Evolutionary conservation across 2,113 vertebrate genomes (phyloP).

Genomic region (Notiomystis cincta): DNA sequence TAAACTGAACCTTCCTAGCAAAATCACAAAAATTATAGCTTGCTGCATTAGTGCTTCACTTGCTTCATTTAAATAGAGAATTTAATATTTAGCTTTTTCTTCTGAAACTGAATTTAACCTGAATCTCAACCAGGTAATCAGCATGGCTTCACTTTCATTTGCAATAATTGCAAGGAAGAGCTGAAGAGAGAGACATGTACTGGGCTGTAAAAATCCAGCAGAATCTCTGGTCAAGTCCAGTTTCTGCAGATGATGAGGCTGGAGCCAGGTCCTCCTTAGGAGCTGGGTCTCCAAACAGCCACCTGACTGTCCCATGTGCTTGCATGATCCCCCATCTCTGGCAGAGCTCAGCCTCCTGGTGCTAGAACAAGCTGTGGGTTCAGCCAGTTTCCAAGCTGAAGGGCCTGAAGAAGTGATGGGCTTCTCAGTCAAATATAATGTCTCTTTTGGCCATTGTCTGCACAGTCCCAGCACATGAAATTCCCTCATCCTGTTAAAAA

Average conservation of each 20-base stretch:
- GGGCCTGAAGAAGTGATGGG: not conserved
- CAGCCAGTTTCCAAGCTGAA: not conserved
- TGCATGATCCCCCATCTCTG: not conserved
- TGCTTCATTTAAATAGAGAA: not conserved
- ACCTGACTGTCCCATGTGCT: fast-evolving
- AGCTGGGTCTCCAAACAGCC: not conserved
- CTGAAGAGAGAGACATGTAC: not conserved
- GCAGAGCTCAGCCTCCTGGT: not conserved
- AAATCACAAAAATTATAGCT: not conserved
- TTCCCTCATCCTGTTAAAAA: not conserved
- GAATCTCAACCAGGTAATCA: not conserved
- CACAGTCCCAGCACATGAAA: not conserved
- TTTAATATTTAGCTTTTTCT: not conserved
- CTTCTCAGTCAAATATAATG: not conserved
- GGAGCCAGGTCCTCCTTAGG: not conserved
- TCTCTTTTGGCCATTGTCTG: not conserved
- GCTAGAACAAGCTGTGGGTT: not conserved
- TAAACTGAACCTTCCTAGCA: not conserved
- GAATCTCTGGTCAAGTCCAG: not conserved
- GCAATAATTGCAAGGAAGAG: not conserved
- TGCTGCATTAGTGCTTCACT: not conserved
- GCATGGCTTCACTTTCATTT: not conserved
- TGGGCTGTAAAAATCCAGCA: not conserved
- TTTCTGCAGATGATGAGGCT: not conserved
- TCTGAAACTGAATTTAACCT: not conserved